Percentiles rank a stretch among this genome's conserved stretches.
These are phyloP conservation scores for Hyles euphorbiae DNA, from an alignment of 1,140 invertebrate species.

Conservation along the genomic window DNA sequence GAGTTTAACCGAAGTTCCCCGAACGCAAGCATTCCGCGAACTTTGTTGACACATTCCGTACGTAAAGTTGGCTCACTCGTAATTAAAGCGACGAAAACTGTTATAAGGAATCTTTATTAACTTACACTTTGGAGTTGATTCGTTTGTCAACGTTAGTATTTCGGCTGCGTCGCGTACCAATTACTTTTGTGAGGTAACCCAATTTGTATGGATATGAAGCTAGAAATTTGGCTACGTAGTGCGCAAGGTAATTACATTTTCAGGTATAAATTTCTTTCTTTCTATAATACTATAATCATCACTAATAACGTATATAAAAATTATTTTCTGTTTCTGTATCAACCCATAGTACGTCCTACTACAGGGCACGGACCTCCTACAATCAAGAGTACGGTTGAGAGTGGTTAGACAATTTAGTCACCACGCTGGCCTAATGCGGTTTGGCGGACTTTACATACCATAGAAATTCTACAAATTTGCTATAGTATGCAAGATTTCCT, in stretches of 20 bases:
- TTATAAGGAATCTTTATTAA: constrained; percentile 28
- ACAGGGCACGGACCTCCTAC: too few species aligned
- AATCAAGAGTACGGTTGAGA: too few species aligned
- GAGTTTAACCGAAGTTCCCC: too few species aligned
- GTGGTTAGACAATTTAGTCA: too few species aligned
- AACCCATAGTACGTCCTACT: too few species aligned
- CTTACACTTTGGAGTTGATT: constrained; percentile 14
- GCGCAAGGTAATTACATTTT: too few species aligned
- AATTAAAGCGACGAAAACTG: constrained; percentile 29
- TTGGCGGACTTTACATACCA: too few species aligned
- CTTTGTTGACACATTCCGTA: constrained; percentile 19
- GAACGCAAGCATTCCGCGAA: constrained; percentile 1
- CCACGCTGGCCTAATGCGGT: too few species aligned
- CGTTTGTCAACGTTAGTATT: constrained; percentile 12
- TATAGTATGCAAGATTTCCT: too few species aligned
- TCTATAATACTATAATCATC: neutral
- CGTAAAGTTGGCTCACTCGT: constrained; percentile 9
- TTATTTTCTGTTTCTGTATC: too few species aligned
- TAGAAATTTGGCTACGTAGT: neutral
- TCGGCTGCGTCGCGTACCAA: neutral
- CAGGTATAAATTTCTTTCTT: neutral
- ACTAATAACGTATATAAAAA: too few species aligned
- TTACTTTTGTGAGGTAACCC: neutral
- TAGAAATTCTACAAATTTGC: too few species aligned
- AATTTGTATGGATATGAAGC: neutral